phyloP scores from a whole-genome alignment of 30 jellyfish, hydroid and myxozoan species.

The Cassiopea andromeda region DNA sequence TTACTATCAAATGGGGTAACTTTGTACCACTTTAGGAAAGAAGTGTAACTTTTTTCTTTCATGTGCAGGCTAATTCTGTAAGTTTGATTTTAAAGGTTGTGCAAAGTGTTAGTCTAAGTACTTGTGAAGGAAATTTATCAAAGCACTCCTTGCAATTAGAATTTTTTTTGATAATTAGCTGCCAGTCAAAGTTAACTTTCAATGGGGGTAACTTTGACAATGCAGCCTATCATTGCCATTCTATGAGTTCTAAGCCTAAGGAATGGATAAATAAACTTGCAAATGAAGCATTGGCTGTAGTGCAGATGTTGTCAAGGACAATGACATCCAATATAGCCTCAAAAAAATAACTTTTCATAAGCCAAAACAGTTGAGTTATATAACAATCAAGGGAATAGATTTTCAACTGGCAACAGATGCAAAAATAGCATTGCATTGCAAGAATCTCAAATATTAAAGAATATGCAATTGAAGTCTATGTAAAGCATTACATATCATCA shows the following conservation, averaged over 20 bases:
- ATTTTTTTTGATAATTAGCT: neutral
- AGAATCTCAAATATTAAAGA: neutral
- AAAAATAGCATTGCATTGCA: neutral
- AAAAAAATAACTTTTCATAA: neutral
- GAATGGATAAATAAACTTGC: neutral
- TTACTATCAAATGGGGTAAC: too few relatives aligned
- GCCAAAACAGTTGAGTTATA: neutral
- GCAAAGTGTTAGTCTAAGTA: too few relatives aligned
- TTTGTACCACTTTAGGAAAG: too few relatives aligned
- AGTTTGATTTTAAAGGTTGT: too few relatives aligned
- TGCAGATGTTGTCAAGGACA: neutral
- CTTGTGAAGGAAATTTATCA: neutral
- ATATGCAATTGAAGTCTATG: neutral
- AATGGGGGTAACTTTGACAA: too few relatives aligned
- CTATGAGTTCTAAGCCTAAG: neutral
- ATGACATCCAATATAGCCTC: neutral
- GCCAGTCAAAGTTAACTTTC: neutral
- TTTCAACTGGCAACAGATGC: neutral
- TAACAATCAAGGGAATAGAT: neutral
- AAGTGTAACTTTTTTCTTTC: too few relatives aligned
- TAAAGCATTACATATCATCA: neutral
- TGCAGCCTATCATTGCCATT: neutral
- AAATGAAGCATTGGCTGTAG: neutral
- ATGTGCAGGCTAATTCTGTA: too few relatives aligned
- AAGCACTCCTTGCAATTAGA: neutral